phyloP scores from a whole-genome alignment of 2,113 vertebrate species.

The Beaufortia kweichowensis region DNA sequence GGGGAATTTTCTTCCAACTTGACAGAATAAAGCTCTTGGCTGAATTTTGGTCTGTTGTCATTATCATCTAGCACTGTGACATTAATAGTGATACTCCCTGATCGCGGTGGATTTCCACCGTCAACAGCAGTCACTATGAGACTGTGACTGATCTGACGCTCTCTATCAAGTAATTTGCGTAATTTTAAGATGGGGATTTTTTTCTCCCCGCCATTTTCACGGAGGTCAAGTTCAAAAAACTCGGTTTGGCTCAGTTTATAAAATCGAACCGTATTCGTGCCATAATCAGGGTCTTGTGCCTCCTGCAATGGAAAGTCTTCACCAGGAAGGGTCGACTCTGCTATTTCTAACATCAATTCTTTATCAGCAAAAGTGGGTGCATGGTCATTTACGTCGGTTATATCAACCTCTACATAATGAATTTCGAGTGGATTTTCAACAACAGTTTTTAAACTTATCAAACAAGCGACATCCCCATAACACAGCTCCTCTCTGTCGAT shows the following conservation, averaged over 20 bases:
- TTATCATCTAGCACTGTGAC: conserved; percentile 48
- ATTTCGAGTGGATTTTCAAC: conserved; percentile 71
- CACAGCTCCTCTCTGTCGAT: conserved; percentile 72
- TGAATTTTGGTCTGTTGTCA: conserved; percentile 47
- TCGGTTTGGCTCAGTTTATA: conserved; percentile 68
- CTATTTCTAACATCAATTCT: conserved; percentile 61
- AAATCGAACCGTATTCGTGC: conserved; percentile 57
- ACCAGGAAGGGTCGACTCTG: conserved; percentile 63
- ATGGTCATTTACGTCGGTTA: conserved; percentile 71
- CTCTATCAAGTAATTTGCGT: conserved; percentile 49
- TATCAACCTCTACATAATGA: conserved; percentile 64
- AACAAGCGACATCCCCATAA: conserved; percentile 53
- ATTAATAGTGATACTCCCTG: conserved; percentile 22
- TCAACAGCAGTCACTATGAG: conserved; percentile 51
- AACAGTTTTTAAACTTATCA: conserved; percentile 64
- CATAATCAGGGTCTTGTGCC: conserved; percentile 62
- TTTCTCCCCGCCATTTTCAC: conserved; percentile 53
- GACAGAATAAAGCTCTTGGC: conserved; percentile 34
- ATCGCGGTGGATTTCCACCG: conserved; percentile 50
- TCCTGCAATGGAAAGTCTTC: conserved; percentile 59
- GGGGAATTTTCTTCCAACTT: conserved; percentile 40
- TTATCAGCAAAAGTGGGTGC: conserved; percentile 61
- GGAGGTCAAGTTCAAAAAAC: conserved; percentile 61
- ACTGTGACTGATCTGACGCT: conserved; percentile 22
- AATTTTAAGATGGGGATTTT: conserved; percentile 48